Percentiles rank a stretch among this genome's conserved stretches.
Evolutionary conservation across 2,888 invertebrate species (phyloP).

Genomic region (Ischnura elegans): DNA sequence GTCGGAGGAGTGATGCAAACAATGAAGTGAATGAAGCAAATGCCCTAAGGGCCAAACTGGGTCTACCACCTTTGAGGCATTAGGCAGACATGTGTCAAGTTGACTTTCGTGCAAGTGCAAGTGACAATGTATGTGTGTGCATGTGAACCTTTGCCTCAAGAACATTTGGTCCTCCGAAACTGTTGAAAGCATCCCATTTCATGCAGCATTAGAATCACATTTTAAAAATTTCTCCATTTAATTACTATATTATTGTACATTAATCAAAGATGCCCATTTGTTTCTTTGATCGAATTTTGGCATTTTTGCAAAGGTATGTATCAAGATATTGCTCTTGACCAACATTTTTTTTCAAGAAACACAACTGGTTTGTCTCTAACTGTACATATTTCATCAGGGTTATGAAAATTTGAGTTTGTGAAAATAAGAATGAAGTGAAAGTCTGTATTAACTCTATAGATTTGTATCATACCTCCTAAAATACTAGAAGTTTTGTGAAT

Average conservation of each 20-base stretch:
- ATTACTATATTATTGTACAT: background rate
- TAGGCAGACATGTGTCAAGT: slow-evolving; percentile 67
- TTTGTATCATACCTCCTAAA: background rate
- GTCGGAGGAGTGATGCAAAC: slow-evolving; percentile 73
- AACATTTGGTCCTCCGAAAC: background rate
- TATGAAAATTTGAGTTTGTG: background rate
- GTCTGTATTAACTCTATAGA: background rate
- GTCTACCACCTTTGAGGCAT: slow-evolving; percentile 78
- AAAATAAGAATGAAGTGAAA: background rate
- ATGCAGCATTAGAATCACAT: background rate
- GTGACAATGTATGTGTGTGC: background rate
- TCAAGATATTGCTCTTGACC: background rate
- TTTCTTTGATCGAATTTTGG: background rate
- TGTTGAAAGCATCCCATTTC: background rate
- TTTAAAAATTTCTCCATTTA: background rate
- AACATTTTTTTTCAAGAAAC: background rate
- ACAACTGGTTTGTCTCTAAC: background rate
- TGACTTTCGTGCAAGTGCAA: background rate
- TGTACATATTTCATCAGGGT: background rate
- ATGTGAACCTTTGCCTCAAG: background rate
- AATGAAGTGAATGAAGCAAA: slow-evolving; percentile 79
- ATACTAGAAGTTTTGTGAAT: background rate
- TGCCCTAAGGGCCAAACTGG: slow-evolving; percentile 78
- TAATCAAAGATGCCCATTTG: background rate
- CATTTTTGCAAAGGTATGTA: background rate